A percentile compares a stretch with the other conserved stretches of the same genome.
These are phyloP conservation scores for Resseliella maxima DNA, from an alignment of 2,888 invertebrate species.

Conservation along the genomic window DNA sequence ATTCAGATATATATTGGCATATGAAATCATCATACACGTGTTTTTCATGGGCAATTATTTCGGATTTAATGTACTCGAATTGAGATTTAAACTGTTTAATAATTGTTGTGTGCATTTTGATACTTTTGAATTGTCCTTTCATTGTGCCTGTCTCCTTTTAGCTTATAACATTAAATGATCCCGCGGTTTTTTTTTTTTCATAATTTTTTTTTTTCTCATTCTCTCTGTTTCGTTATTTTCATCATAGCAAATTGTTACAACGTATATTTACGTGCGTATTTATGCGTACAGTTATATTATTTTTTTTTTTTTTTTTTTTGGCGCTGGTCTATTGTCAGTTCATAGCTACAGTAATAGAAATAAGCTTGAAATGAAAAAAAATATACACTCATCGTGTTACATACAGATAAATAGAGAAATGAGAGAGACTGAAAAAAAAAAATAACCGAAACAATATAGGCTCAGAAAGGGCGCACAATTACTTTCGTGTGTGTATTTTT, in stretches of 20 bases:
- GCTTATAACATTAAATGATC: not conserved
- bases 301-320: too few relatives aligned
- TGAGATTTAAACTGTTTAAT: slow-evolving; percentile 55
- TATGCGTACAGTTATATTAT: slow-evolving; percentile 44
- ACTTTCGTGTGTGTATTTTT: not conserved
- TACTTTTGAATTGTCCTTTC: slow-evolving; percentile 35
- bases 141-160: slow-evolving; percentile 1
- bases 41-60: slow-evolving; percentile 57
- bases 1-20: slow-evolving; percentile 52
- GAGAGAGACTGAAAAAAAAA: too few relatives aligned
- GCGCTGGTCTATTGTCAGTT: slow-evolving; percentile 46
- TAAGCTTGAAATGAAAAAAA: slow-evolving; percentile 1
- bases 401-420: not conserved
- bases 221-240: not conserved
- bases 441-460: not conserved
- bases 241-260: not conserved
- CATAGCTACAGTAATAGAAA: not conserved
- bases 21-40: slow-evolving; percentile 56
- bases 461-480: slow-evolving; percentile 39
- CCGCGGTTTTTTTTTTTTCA: not conserved
- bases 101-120: slow-evolving; percentile 54
- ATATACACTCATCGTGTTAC: not conserved
- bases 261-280: slow-evolving; percentile 8
- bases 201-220: not conserved
- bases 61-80: slow-evolving; percentile 57